Percentiles rank a stretch among this genome's conserved stretches.
Evolutionary conservation across 1,140 invertebrate species (phyloP).

Genomic region (Lerema accius): DNA sequence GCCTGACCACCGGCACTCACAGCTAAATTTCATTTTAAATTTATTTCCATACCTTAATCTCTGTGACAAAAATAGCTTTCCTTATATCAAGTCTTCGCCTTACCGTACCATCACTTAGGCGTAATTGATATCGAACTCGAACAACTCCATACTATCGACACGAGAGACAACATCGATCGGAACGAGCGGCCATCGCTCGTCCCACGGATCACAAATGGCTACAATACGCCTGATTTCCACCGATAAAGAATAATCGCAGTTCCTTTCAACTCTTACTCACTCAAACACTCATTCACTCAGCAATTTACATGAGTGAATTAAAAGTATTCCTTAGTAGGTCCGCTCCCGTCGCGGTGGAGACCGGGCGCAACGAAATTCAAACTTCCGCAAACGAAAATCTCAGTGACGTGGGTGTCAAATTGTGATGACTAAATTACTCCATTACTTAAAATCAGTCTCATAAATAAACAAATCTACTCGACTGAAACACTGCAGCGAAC

Average conservation of each 20-base stretch:
- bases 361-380: too few species aligned
- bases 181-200: conserved; percentile 8
- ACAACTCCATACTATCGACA: conserved; percentile 47
- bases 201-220: too few species aligned
- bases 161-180: conserved; percentile 38
- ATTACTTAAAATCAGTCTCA: conserved; percentile 81
- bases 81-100: conserved; percentile 59
- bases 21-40: conserved; percentile 51
- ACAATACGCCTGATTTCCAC: too few species aligned
- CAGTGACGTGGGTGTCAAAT: conserved; percentile 39
- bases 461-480: conserved; percentile 58
- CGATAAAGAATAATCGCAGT: too few species aligned
- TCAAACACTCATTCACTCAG: too few species aligned
- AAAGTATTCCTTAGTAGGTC: too few species aligned
- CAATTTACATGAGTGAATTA: too few species aligned
- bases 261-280: too few species aligned
- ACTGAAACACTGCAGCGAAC: conserved; percentile 17
- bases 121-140: conserved; percentile 75
- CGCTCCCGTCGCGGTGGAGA: too few species aligned
- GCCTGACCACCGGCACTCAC: conserved; percentile 69
- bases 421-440: conserved; percentile 53
- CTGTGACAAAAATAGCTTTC: conserved; percentile 79
- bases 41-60: conserved; percentile 55
- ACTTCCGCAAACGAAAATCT: too few species aligned
- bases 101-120: conserved; percentile 60